These are phyloP conservation scores for Lepeophtheirus salmonis DNA, from an alignment of 1,140 invertebrate genomes.

Conservation along the genomic window DNA sequence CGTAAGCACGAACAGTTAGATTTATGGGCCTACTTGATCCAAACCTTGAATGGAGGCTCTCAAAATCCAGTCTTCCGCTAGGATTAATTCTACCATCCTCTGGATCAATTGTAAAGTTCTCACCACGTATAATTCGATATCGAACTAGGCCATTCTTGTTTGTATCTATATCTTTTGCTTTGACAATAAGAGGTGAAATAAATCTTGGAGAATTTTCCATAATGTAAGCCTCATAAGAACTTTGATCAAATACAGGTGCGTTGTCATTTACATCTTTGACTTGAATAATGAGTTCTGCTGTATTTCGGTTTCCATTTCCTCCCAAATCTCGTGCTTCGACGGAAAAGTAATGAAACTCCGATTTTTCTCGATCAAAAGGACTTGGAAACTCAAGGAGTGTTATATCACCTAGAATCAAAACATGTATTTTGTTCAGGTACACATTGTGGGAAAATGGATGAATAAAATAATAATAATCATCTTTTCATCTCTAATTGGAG, in stretches of 20 bases:
- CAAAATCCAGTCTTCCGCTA: conserved; percentile 51
- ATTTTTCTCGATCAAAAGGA: conserved; percentile 64
- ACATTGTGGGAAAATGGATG: too few species aligned
- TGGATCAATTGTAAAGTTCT: conserved; percentile 62
- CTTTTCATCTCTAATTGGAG: too few species aligned
- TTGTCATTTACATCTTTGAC: conserved; percentile 78
- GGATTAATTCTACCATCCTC: conserved; percentile 48
- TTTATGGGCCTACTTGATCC: conserved; percentile 44
- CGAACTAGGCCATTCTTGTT: conserved; percentile 64
- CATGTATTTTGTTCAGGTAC: too few species aligned
- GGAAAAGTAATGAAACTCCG: conserved; percentile 66
- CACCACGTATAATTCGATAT: conserved; percentile 53
- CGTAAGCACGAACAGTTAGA: conserved; percentile 53
- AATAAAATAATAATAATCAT: too few species aligned
- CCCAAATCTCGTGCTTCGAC: conserved; percentile 73
- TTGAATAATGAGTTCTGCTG: conserved; percentile 61
- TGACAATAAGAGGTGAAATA: conserved; percentile 48
- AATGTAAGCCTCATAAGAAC: conserved; percentile 59
- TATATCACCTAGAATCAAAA: too few species aligned
- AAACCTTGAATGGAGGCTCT: conserved; percentile 34
- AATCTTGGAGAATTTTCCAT: conserved; percentile 59
- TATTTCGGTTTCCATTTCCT: conserved; percentile 64
- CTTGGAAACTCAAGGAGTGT: too few species aligned
- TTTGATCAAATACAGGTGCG: conserved; percentile 55
- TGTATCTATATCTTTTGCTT: conserved; percentile 66